A percentile compares a stretch with the other conserved stretches of the same genome.
phyloP scores from a whole-genome alignment of 92 coral and sea anemone species.

The Porites divaricata region DNA sequence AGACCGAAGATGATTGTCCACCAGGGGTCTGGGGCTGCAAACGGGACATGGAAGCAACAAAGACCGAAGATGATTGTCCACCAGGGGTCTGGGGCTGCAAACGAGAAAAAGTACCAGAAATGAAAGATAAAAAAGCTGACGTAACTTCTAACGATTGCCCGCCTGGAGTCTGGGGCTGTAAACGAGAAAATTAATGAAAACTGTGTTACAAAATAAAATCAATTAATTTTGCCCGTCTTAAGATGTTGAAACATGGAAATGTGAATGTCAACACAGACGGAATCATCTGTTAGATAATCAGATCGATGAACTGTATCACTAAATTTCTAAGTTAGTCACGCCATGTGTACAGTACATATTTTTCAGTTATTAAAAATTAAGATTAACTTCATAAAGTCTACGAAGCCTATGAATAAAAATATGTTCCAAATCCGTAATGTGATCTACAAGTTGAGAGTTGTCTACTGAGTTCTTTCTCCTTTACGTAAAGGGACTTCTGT shows the following conservation, averaged over 20 bases:
- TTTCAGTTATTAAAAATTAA: slow-evolving; percentile 30
- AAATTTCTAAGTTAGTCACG: slow-evolving; percentile 9
- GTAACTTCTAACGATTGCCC: slow-evolving; percentile 15
- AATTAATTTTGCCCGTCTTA: slow-evolving; percentile 23
- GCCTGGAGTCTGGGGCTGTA: slow-evolving; percentile 74
- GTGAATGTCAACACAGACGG: neutral
- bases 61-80: slow-evolving; percentile 32
- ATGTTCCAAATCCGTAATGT: neutral
- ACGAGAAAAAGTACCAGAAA: neutral
- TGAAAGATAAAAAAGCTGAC: neutral
- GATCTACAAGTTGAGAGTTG: neutral
- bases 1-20: slow-evolving; percentile 34
- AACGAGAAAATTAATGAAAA: slow-evolving; percentile 32
- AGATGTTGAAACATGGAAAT: slow-evolving; percentile 11
- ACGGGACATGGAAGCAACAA: slow-evolving; percentile 1
- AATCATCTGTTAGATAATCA: neutral
- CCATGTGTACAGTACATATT: slow-evolving; percentile 38
- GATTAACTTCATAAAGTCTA: neutral
- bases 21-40: slow-evolving; percentile 82
- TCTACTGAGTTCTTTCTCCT: no score
- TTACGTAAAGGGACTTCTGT: no score
- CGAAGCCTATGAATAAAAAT: slow-evolving; percentile 26
- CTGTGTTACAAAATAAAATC: neutral
- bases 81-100: slow-evolving; percentile 82
- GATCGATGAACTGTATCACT: neutral